Conservation (phyloP, 2,797 vertebrate species). For the Amblyopsis hoosieri region DNA sequence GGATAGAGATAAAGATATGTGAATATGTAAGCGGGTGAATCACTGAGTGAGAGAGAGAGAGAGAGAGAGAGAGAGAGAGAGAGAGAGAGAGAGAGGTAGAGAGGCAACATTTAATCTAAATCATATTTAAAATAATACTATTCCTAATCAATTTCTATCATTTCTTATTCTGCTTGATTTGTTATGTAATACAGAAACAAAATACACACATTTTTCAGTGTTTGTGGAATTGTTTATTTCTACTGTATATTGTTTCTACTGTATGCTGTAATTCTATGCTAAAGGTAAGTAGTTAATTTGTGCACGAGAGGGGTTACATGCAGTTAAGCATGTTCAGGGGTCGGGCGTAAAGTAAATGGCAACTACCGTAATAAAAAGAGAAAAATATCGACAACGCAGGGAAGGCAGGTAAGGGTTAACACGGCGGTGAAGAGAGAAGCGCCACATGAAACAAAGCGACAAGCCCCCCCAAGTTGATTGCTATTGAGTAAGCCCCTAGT, state of each 20-base stretch:
- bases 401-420: not conserved
- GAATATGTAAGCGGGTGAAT: conserved; percentile 12
- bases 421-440: conserved; percentile 48
- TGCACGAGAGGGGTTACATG: too few species aligned
- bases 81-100: conserved; percentile 26
- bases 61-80: conserved; percentile 32
- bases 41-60: conserved; percentile 12
- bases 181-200: too few species aligned
- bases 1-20: conserved; percentile 57
- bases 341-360: too few species aligned
- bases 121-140: too few species aligned
- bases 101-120: not conserved
- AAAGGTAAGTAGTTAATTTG: too few species aligned
- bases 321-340: too few species aligned
- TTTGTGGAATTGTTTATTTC: too few species aligned
- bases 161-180: too few species aligned
- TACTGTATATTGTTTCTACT: too few species aligned
- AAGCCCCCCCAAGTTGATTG: conserved; percentile 77
- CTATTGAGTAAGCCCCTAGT: conserved; percentile 76
- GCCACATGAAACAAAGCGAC: conserved; percentile 63
- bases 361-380: not conserved
- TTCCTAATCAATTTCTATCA: too few species aligned
- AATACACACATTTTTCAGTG: too few species aligned
- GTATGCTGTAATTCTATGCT: too few species aligned
- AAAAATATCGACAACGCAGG: not conserved